Conservation (phyloP, 1,140 invertebrate species). For the Trichomalopsis sarcophagae region DNA sequence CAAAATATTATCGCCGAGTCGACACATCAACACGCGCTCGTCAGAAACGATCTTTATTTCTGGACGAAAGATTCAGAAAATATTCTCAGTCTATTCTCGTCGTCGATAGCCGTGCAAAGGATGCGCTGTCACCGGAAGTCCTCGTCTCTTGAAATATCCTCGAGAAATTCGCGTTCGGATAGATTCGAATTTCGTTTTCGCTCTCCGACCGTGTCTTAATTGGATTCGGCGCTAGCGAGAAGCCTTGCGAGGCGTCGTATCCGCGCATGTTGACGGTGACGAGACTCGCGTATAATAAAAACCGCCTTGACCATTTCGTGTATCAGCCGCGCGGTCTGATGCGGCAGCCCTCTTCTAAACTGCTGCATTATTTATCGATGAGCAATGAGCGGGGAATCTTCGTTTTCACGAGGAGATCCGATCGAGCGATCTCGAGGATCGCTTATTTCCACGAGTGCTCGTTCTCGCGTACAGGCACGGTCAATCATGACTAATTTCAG, state of each 20-base stretch:
- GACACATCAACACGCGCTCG: no score
- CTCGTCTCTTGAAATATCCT: not conserved
- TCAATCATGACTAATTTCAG: not conserved
- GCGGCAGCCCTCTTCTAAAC: not conserved
- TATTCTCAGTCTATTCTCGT: no score
- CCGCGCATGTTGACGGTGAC: not conserved
- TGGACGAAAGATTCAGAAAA: no score
- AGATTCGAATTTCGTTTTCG: not conserved
- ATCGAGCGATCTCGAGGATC: not conserved
- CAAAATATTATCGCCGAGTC: no score
- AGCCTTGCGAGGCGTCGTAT: slow-evolving; percentile 27
- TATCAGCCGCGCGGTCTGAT: not conserved
- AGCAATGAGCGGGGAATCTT: not conserved
- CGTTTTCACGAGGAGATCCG: not conserved
- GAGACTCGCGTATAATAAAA: not conserved
- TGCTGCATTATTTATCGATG: not conserved
- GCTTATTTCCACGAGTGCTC: not conserved
- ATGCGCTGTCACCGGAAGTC: no score
- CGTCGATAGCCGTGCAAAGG: no score
- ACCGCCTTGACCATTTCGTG: slow-evolving; percentile 35
- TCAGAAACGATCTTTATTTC: no score
- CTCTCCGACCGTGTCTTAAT: slow-evolving; percentile 16
- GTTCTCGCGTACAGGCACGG: not conserved
- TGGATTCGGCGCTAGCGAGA: slow-evolving; percentile 32
- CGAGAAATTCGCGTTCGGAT: not conserved